Evolutionary conservation across 1,140 invertebrate genomes (phyloP).

Genomic region (Apis dorsata): DNA sequence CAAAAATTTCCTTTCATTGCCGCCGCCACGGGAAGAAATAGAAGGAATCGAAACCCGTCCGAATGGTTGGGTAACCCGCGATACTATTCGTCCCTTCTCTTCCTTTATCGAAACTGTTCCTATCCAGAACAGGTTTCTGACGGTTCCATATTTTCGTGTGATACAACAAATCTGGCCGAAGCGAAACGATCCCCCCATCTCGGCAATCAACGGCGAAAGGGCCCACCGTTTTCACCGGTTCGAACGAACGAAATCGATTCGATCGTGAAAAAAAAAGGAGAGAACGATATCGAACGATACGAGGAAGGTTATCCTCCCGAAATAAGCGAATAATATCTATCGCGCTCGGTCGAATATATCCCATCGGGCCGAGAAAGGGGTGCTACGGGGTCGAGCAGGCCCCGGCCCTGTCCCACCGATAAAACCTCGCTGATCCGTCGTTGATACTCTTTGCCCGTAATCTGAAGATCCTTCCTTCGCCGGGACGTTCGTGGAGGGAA

Average conservation of each 20-base stretch:
- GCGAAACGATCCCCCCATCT: not conserved
- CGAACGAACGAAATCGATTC: constrained; percentile 12
- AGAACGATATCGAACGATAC: not conserved
- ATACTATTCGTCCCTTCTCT: not conserved
- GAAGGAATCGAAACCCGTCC: not conserved
- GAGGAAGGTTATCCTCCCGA: not conserved
- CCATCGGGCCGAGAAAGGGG: constrained; percentile 24
- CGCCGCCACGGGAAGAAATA: constrained; percentile 14
- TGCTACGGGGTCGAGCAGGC: constrained; percentile 31
- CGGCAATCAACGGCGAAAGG: not conserved
- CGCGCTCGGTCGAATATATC: not conserved
- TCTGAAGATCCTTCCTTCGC: constrained; percentile 71
- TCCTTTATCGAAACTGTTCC: constrained; percentile 12
- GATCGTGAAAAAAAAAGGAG: not conserved
- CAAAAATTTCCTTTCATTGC: constrained; percentile 39
- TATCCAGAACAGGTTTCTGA: constrained; percentile 33
- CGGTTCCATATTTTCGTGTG: constrained; percentile 44
- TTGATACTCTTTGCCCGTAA: constrained; percentile 58
- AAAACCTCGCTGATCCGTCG: constrained; percentile 59
- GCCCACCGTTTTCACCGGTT: not conserved
- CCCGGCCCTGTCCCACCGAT: constrained; percentile 57
- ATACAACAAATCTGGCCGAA: constrained; percentile 42
- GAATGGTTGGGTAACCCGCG: constrained; percentile 3
- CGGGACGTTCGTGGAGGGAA: constrained; percentile 33
- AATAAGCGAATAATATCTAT: not conserved